phyloP scores from a whole-genome alignment of 2,888 invertebrate species.

The Ypsolopha sequella region DNA sequence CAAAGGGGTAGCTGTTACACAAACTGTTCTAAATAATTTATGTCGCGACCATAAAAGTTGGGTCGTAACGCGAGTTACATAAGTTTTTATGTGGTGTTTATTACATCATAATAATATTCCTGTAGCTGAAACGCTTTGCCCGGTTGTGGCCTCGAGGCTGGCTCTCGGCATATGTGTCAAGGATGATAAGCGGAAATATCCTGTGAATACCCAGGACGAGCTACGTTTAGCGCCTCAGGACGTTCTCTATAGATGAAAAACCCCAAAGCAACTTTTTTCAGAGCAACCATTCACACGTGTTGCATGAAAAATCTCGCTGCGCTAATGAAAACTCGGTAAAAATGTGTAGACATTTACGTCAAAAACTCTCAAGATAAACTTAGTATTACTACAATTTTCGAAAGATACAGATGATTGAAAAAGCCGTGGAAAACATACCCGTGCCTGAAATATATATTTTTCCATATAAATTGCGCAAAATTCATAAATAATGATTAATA shows the following conservation, averaged over 20 bases:
- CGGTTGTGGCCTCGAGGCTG: conserved; percentile 10
- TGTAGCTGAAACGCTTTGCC: not conserved
- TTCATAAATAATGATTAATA: not conserved
- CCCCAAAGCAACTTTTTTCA: conserved; percentile 14
- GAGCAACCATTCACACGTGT: not conserved
- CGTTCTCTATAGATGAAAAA: conserved; percentile 4
- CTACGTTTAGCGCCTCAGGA: conserved; percentile 14
- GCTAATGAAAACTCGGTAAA: no score
- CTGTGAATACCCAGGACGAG: conserved; percentile 29
- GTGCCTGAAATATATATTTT: not conserved
- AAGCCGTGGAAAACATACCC: not conserved
- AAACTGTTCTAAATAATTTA: not conserved
- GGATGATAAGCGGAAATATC: conserved; percentile 46
- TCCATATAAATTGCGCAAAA: not conserved
- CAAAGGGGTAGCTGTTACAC: not conserved
- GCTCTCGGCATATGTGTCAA: conserved; percentile 32
- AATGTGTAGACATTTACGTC: no score
- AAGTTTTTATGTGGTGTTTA: conserved; percentile 4
- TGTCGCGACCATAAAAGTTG: conserved; percentile 1
- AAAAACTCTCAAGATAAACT: no score
- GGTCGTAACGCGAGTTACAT: not conserved
- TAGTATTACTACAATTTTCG: no score
- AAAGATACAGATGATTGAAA: no score
- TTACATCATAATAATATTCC: not conserved
- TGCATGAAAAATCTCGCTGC: no score